These are phyloP conservation scores for Meloidogyne chitwoodi DNA, from an alignment of 1,140 invertebrate species.

Conservation along the genomic window DNA sequence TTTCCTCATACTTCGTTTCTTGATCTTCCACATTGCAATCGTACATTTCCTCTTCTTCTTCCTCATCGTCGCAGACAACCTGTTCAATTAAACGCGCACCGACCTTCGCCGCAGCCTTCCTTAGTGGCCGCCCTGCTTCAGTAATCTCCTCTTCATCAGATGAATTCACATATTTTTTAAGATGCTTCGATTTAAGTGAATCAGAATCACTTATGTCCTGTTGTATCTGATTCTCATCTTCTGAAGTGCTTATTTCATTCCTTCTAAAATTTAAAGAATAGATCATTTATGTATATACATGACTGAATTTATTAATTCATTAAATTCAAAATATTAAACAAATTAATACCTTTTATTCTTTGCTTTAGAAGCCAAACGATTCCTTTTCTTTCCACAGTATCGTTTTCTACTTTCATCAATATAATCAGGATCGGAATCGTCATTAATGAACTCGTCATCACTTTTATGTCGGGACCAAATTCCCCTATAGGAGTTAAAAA, in stretches of 20 bases:
- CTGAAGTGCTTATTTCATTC: not conserved
- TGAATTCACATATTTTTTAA: not conserved
- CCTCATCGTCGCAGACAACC: slow-evolving; percentile 17
- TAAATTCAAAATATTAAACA: no score
- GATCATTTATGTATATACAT: not conserved
- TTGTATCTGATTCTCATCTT: slow-evolving; percentile 3
- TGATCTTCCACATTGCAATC: not conserved
- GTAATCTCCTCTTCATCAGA: not conserved
- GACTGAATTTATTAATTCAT: no score
- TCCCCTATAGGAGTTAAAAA: not conserved
- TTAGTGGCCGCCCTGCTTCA: slow-evolving; percentile 13
- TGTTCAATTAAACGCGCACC: not conserved
- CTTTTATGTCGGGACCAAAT: slow-evolving; percentile 8
- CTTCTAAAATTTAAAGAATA: not conserved
- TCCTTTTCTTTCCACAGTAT: not conserved
- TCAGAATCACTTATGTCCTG: not conserved
- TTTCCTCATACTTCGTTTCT: not conserved
- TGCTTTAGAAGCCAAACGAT: not conserved
- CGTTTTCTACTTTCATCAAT: not conserved
- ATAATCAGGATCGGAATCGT: slow-evolving; percentile 19
- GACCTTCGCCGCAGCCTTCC: slow-evolving; percentile 10
- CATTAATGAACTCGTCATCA: slow-evolving; percentile 24
- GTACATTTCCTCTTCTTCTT: slow-evolving; percentile 1
- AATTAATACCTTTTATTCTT: not conserved
- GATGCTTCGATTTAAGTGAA: not conserved